Evolutionary conservation across 2,888 invertebrate genomes (phyloP), one percentile per base, ranked within the genome.

Genomic region (Andrena flavipes): DNA sequence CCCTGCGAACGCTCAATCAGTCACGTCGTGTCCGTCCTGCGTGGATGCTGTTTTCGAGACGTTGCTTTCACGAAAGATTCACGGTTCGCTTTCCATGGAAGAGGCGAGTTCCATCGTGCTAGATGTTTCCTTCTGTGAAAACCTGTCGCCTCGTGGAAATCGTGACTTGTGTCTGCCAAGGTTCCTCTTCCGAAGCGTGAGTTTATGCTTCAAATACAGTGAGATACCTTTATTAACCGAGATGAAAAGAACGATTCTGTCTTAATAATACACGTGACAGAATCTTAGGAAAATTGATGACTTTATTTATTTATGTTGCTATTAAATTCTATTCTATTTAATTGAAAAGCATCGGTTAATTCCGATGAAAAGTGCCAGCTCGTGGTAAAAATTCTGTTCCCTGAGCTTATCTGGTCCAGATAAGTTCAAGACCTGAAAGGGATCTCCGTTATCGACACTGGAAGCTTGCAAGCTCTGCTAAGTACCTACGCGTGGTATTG

Each of bases 381-480:
- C 56, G 16, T n/a, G 74, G 29, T 69, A 69, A 69, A 26, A 26
- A 16, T 20, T 23, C 13, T 54, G 23, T 42, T 20, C 10, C 2
- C n/a, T 2, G 35, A 33, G 23, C 51, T 87, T 85, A 89, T 75
- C 87, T 59, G 16, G 7, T 81, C 63, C 16, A 56, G 89, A 85
- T 88, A 89, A 87, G 20, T 33, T 10, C 54, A 42, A 60, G 20
- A 29, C 56, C n/a, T 4, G 2, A 8, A 3, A 64, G 88, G 20
- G 29, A 80, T 35, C 88, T 87, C 65, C 80, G 30, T 89, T 88
- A 85, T 75, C 89, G 78, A 51, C 81, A 26, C 30, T 7, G 33
- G 62, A 72, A 84, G 76, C 77, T 88, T 30, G 59, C 67, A 68
- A 54, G 68, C 56, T 62, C 29, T 20, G 20, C 3, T n/a, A 42